These are phyloP conservation scores for Creontiades dilutus DNA, from an alignment of 2,888 invertebrate species.

Conservation along the genomic window DNA sequence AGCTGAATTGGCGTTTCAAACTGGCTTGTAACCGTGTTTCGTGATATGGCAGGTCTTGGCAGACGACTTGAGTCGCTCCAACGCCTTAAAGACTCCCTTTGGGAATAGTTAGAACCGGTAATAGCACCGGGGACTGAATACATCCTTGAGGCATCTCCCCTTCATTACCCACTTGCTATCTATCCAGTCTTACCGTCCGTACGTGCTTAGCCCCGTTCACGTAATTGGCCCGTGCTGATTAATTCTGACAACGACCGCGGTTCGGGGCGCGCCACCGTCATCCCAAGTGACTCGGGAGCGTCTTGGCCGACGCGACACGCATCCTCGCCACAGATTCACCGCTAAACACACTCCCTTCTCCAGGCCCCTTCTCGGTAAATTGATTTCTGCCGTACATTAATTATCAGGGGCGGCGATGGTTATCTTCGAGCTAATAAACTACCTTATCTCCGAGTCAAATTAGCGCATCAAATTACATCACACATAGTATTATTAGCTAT, in stretches of 20 bases:
- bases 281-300: constrained; percentile 16
- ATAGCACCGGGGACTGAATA: not conserved
- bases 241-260: constrained; percentile 36
- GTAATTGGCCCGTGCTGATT: not conserved
- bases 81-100: not conserved
- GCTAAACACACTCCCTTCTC: not conserved
- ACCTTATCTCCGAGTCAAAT: constrained; percentile 62
- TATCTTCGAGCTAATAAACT: constrained; percentile 55
- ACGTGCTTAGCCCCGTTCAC: not conserved
- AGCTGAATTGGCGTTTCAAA: too few relatives aligned
- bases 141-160: not conserved
- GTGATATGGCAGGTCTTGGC: not conserved
- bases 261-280: not conserved
- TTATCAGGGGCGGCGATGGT: constrained; percentile 37
- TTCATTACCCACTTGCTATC: not conserved
- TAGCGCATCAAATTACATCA: constrained; percentile 52
- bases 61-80: not conserved
- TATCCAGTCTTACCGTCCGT: not conserved
- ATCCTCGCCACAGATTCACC: not conserved
- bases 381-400: constrained; percentile 52
- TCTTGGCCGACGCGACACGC: constrained; percentile 21
- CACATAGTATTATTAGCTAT: constrained; percentile 59
- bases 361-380: not conserved
- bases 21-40: not conserved
- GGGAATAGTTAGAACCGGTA: not conserved